Conservation (phyloP, 2,888 invertebrate genomes). For the Tachina lurida region DNA sequence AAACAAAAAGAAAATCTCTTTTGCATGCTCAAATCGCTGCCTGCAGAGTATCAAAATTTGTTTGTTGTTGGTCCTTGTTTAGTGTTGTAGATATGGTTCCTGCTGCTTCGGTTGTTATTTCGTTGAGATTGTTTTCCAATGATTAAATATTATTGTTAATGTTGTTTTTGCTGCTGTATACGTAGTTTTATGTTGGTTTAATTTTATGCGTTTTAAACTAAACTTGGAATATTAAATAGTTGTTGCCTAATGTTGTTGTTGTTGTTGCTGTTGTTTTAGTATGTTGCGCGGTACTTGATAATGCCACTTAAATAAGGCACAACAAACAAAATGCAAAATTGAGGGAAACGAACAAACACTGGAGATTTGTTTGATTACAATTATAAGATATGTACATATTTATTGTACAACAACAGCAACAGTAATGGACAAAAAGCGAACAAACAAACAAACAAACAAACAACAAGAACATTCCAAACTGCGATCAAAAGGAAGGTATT, state of each 20-base stretch:
- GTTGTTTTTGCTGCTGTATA: constrained; percentile 21
- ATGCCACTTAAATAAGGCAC: constrained; percentile 30
- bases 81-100: constrained; percentile 28
- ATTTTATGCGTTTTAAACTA: constrained; percentile 67
- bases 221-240: constrained; percentile 69
- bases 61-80: constrained; percentile 40
- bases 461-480: neutral
- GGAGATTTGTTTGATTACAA: constrained; percentile 51
- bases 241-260: neutral
- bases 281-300: constrained; percentile 30
- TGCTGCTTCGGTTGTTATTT: constrained; percentile 53
- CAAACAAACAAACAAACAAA: neutral
- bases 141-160: constrained; percentile 52
- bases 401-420: constrained; percentile 33
- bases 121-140: constrained; percentile 63
- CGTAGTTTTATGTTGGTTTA: constrained; percentile 58
- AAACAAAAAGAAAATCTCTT: constrained; percentile 30
- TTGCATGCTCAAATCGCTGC: constrained; percentile 50
- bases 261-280: neutral
- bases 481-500: constrained; percentile 43
- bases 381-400: constrained; percentile 37
- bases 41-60: constrained; percentile 55
- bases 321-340: constrained; percentile 21
- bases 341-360: neutral
- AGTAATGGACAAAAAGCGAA: neutral